phyloP scores from a whole-genome alignment of 2,888 invertebrate genomes.

The Philopedon plagiatum region DNA sequence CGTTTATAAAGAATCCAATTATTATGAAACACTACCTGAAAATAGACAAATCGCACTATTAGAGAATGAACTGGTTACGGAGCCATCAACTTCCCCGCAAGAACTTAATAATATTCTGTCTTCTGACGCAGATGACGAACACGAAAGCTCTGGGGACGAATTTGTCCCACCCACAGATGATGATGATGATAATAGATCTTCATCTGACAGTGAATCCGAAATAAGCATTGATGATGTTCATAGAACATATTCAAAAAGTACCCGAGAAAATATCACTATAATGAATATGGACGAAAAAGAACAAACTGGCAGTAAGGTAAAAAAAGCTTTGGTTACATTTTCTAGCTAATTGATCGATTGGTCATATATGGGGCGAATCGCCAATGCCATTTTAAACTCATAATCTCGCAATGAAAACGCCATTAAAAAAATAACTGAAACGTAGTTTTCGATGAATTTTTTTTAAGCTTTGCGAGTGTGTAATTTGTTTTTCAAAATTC shows the following conservation, averaged over 20 bases:
- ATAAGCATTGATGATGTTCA: background rate
- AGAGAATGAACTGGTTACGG: background rate
- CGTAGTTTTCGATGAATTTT: too few species aligned
- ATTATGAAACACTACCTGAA: too few species aligned
- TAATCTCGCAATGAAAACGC: too few species aligned
- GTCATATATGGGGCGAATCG: too few species aligned
- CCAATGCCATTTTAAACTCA: too few species aligned
- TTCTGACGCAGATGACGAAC: background rate
- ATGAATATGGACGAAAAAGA: background rate
- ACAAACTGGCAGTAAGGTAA: background rate
- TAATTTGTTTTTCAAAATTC: too few species aligned
- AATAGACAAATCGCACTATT: background rate
- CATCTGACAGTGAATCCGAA: background rate
- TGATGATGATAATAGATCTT: background rate
- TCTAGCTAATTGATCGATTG: too few species aligned
- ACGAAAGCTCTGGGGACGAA: background rate
- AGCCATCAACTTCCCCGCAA: background rate
- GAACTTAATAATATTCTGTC: background rate
- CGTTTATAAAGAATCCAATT: background rate
- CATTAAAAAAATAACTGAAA: too few species aligned
- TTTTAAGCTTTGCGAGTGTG: too few species aligned
- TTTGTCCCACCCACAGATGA: background rate
- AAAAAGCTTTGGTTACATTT: too few species aligned
- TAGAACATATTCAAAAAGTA: background rate
- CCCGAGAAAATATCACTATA: background rate